Percentiles rank a stretch among this genome's conserved stretches.
Evolutionary conservation across 30 jellyfish, hydroid and myxozoan species (phyloP).

Genomic region (Mastigias papua): DNA sequence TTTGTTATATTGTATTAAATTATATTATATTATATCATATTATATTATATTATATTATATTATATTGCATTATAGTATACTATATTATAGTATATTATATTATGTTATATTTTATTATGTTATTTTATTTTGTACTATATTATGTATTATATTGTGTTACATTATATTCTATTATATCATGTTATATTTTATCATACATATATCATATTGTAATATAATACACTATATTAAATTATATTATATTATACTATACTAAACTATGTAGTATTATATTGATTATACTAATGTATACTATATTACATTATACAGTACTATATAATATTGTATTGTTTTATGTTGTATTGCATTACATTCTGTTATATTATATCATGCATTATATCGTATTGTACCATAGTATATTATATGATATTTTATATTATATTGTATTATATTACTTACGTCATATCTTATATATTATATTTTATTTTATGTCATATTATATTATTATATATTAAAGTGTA

Average conservation of each 20-base stretch:
- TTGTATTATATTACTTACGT: background rate
- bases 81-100: background rate
- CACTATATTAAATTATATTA: background rate
- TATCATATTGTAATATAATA: background rate
- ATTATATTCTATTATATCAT: background rate
- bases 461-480: background rate
- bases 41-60: background rate
- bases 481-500: background rate
- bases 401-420: background rate
- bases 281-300: background rate
- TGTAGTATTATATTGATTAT: background rate
- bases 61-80: background rate
- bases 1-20: background rate
- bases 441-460: too few relatives aligned
- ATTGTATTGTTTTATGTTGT: background rate
- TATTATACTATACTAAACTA: background rate
- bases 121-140: background rate
- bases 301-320: background rate
- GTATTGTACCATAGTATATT: background rate
- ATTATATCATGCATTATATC: background rate
- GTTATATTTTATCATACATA: too few relatives aligned
- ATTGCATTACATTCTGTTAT: background rate
- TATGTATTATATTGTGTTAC: background rate
- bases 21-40: background rate
- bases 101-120: background rate